Conservation (phyloP, 2,888 invertebrate genomes). For the Lepidochrysops patricia region DNA sequence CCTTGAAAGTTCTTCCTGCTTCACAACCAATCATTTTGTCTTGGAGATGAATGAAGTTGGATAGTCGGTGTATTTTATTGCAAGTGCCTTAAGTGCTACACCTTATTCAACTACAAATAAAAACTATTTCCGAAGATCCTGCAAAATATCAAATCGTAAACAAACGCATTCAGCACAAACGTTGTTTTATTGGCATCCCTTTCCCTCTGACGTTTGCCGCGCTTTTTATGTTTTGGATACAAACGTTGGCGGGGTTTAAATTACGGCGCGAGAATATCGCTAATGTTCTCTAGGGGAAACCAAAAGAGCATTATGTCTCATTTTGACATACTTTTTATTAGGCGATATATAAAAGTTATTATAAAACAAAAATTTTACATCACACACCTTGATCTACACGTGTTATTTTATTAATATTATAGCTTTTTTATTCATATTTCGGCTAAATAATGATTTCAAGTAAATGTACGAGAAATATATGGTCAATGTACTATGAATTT, state of each 20-base stretch:
- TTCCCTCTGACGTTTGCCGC: slow-evolving; percentile 66
- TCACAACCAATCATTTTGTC: background rate
- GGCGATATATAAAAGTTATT: slow-evolving; percentile 37
- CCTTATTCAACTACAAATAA: slow-evolving; percentile 59
- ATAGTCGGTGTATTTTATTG: slow-evolving; percentile 42
- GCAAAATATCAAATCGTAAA: slow-evolving; percentile 67
- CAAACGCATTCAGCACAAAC: slow-evolving; percentile 61
- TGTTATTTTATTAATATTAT: slow-evolving; percentile 22
- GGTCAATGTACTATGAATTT: slow-evolving; percentile 27
- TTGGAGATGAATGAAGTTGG: slow-evolving; percentile 25
- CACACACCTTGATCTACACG: slow-evolving; percentile 22
- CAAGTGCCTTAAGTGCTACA: slow-evolving; percentile 45
- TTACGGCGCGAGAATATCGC: slow-evolving; percentile 67
- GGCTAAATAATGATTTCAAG: slow-evolving; percentile 50
- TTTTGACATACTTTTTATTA: slow-evolving; percentile 69
- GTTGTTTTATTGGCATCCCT: slow-evolving; percentile 73
- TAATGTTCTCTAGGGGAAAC: slow-evolving; percentile 50
- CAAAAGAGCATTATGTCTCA: slow-evolving; percentile 55
- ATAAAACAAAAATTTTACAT: slow-evolving; percentile 36
- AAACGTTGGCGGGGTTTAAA: slow-evolving; percentile 71
- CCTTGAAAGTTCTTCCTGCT: background rate
- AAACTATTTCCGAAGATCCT: slow-evolving; percentile 60
- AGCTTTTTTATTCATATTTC: slow-evolving; percentile 41
- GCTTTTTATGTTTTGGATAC: slow-evolving; percentile 64
- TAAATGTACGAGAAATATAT: slow-evolving; percentile 50